Evolutionary conservation across 2,113 vertebrate genomes (phyloP), one percentile per base, ranked within the genome.

Genomic region (Scomber colias): DNA sequence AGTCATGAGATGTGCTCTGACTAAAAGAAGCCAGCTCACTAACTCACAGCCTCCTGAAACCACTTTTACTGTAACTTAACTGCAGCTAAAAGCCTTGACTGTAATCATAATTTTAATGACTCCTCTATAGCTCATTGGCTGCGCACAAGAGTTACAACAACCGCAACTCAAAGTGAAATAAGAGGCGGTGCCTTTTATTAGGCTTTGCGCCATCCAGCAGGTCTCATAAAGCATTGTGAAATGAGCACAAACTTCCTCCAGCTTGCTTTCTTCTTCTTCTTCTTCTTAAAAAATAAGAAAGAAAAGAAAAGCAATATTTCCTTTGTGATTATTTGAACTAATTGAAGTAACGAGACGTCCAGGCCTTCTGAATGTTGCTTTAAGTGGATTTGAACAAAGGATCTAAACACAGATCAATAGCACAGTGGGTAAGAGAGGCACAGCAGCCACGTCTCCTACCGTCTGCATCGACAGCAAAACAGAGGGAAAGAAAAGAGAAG

Each of bases 341-440:
- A 79, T 48, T 76, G 46, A 19, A 85, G 74, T 65, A 73, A 78
- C 53, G 16, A 61, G 13, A 66, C 24, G 44, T 68, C 70, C 68
- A 16, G 21, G 11, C n/a, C 53, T 12, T 31, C 50, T 73, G 40
- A 76, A 50, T 69, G 77, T 76, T 69, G 31, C 56, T 85, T 70
- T 77, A 77, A 84, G 79, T 75, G 57, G 76, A 30, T 84, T 57
- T 79, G 61, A 79, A 76, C 75, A 62, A 55, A 66, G 66, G 64
- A 67, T 86, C 56, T 71, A 73, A 87, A 81, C 71, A 72, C 40
- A 57, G 74, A 93, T 92, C 85, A 87, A 87, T 90, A 66, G 56
- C 59, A 24, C 90, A 83, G 87, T 76, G 82, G 77, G 82, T 14
- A 60, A 69, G 46, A 66, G 57, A 75, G 50, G 56, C 68, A 64